Conservation (phyloP, 2,113 vertebrate species). For the Heloderma charlesbogerti region DNA sequence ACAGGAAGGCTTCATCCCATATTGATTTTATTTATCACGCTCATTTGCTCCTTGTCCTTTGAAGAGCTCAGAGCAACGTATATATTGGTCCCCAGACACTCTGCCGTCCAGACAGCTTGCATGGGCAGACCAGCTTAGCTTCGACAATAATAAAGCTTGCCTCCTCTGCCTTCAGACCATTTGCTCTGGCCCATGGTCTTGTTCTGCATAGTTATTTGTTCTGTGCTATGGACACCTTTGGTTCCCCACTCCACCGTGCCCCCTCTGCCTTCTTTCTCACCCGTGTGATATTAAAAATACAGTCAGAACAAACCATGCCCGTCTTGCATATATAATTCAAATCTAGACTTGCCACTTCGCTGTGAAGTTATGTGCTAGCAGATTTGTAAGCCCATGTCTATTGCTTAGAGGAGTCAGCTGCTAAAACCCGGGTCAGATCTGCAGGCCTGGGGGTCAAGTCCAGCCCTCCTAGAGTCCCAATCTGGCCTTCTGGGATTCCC, state of each 20-base stretch:
- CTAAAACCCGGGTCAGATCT: no score
- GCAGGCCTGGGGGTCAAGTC: background rate
- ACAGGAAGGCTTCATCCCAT: background rate
- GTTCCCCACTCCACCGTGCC: background rate
- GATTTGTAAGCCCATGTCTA: background rate
- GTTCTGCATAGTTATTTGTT: background rate
- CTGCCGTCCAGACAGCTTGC: background rate
- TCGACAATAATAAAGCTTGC: background rate
- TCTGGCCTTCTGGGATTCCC: no score
- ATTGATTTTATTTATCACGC: background rate
- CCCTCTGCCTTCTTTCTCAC: background rate
- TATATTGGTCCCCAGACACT: background rate
- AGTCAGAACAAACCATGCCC: background rate
- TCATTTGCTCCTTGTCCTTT: background rate
- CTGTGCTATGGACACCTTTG: background rate
- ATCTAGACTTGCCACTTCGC: background rate
- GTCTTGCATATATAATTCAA: no score
- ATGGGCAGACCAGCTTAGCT: background rate
- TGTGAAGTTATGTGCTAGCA: background rate
- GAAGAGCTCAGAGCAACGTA: background rate
- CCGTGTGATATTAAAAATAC: background rate
- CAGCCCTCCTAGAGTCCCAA: no score
- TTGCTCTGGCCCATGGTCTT: no score
- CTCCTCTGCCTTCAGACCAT: background rate
- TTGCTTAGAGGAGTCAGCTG: background rate